Conservation (phyloP, 1,140 invertebrate genomes). For the Holcopasites calliopsidis region DNA sequence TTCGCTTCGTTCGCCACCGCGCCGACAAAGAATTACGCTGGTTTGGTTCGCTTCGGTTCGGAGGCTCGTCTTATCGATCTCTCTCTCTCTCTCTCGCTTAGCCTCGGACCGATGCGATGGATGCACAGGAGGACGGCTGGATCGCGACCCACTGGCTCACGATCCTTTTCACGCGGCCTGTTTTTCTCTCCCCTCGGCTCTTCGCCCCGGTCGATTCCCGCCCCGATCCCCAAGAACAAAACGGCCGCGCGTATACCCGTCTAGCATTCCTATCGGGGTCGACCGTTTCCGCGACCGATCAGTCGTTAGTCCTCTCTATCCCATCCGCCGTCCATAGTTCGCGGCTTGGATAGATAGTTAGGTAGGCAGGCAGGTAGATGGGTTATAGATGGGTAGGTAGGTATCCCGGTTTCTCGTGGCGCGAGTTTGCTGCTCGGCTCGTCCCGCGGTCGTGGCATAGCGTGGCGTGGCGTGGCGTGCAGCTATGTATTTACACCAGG, state of each 20-base stretch:
- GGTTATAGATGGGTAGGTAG: constrained; percentile 25
- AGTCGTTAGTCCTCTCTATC: not conserved
- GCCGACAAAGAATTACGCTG: constrained; percentile 25
- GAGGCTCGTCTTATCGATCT: constrained; percentile 36
- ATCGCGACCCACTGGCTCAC: constrained; percentile 18
- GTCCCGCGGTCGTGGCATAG: constrained; percentile 37
- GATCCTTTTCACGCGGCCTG: constrained; percentile 35
- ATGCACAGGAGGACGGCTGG: not conserved
- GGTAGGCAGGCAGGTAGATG: constrained; percentile 13
- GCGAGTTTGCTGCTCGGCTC: constrained; percentile 50
- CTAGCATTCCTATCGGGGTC: too few relatives aligned
- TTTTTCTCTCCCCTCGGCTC: not conserved
- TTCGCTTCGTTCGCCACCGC: constrained; percentile 20
- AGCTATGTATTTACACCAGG: constrained; percentile 61
- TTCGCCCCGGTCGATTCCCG: not conserved
- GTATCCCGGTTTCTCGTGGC: constrained; percentile 27
- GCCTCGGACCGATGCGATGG: constrained; percentile 16
- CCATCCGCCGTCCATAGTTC: too few relatives aligned
- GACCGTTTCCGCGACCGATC: not conserved
- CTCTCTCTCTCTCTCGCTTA: not conserved
- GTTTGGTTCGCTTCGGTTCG: constrained; percentile 14
- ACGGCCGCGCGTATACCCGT: not conserved
- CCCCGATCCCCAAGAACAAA: constrained; percentile 21
- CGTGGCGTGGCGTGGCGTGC: constrained; percentile 15
- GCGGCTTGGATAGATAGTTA: not conserved